Base-by-base conservation (phyloP, 2,888 invertebrate genomes). In the Schrankia costaestrigalis region DNA sequence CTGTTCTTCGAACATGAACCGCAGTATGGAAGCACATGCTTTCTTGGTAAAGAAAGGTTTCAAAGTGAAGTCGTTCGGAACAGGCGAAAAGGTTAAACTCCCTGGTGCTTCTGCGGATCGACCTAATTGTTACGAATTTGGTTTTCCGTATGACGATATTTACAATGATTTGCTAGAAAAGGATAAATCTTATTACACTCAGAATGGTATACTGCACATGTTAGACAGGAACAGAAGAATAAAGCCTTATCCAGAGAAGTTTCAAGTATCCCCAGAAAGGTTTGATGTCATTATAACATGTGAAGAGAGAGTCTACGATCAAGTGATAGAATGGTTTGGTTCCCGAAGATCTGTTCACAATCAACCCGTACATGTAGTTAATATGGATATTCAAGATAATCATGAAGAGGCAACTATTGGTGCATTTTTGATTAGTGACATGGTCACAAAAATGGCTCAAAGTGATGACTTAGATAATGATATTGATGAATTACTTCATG, bases 21-120 rank as follows among this genome's bases (percentile, higher is more conserved):
- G 99, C 39, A 98, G 98, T 65, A 99, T 99, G 99, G 99, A 99
- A 88, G 99, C 99, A 9, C 99, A 99, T 87, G 96, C 96, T 38
- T 97, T 98, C 80, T 87, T 99, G 28, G 95, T 97, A 35, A 99
- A 99, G 88, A 98, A 98, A 69, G 99, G 99, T 8, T 99, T 96
- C 73, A 93, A 93, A 71, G 98, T 99, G 0, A 93, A 95, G 70
- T 98, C 98, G 0, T 98, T 94, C 84, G 97, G 97, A 9, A 96
- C 97, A 15, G 97, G 97, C 5, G 96, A 97, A 69, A 95, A 96
- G 83, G 99, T 99, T 1, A 99, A 99, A 78, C 88, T 99, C 36
- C 99, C 99, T 4, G 99, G 99, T 19, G 93, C 95, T 27, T 93
- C 98, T 5, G 94, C 95, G 3, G 98, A 98, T 76, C 92, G 93